These are phyloP conservation scores for Rhodophaea formosa DNA, from an alignment of 2,888 invertebrate species.

Conservation along the genomic window DNA sequence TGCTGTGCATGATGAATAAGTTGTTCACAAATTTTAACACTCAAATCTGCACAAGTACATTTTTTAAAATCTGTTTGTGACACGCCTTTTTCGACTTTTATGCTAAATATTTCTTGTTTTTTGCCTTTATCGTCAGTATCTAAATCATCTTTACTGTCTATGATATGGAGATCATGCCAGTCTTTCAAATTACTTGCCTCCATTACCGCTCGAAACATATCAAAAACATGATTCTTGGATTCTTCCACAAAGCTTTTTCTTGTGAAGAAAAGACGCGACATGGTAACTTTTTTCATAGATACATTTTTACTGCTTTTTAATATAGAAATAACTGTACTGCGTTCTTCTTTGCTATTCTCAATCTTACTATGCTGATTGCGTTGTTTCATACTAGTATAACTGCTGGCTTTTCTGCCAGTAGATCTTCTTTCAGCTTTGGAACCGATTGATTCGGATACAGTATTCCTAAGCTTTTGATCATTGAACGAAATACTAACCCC, in stretches of 20 bases:
- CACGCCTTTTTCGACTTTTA: slow-evolving; percentile 58
- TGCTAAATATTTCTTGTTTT: slow-evolving; percentile 38
- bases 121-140: slow-evolving; percentile 33
- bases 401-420: slow-evolving; percentile 16
- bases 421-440: slow-evolving; percentile 3
- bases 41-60: slow-evolving; percentile 66
- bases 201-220: slow-evolving; percentile 55
- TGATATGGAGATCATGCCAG: slow-evolving; percentile 59
- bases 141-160: slow-evolving; percentile 55
- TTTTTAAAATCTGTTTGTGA: slow-evolving; percentile 57
- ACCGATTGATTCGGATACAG: slow-evolving; percentile 29
- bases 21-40: slow-evolving; percentile 62
- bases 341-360: slow-evolving; percentile 29
- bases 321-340: slow-evolving; percentile 42
- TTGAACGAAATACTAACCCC: background rate
- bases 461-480: slow-evolving; percentile 20
- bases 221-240: slow-evolving; percentile 43
- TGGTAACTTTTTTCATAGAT: slow-evolving; percentile 58
- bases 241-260: slow-evolving; percentile 32
- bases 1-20: slow-evolving; percentile 62
- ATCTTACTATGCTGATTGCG: background rate
- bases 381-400: slow-evolving; percentile 20
- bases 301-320: slow-evolving; percentile 42
- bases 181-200: slow-evolving; percentile 54
- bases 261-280: slow-evolving; percentile 44